phyloP scores from a whole-genome alignment of 2,797 vertebrate genomes.

The Karalla daura region DNA sequence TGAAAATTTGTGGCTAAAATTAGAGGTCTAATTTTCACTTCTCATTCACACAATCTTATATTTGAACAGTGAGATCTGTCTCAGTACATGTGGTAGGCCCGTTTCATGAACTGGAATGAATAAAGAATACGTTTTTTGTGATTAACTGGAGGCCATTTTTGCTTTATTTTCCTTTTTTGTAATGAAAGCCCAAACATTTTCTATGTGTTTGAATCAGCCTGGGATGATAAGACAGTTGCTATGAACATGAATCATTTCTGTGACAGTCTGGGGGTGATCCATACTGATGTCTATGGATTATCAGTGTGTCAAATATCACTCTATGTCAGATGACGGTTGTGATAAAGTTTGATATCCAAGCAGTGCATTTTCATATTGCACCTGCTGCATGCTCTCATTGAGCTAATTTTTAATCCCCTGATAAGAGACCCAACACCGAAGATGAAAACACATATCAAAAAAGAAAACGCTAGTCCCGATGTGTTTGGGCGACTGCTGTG shows the following conservation, averaged over 20 bases:
- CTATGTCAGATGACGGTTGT: background rate
- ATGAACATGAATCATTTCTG: background rate
- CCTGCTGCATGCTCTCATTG: background rate
- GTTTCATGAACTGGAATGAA: slow-evolving; percentile 7
- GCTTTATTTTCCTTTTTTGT: background rate
- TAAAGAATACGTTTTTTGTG: slow-evolving; percentile 13
- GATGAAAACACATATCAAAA: slow-evolving; percentile 7
- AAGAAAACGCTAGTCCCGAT: background rate
- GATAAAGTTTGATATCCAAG: background rate
- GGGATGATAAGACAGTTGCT: background rate
- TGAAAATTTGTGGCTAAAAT: too few relatives aligned
- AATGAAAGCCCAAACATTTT: background rate
- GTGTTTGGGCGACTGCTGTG: background rate
- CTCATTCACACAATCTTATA: background rate
- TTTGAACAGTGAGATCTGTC: slow-evolving; percentile 2
- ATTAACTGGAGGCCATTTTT: too few relatives aligned
- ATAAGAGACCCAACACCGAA: slow-evolving; percentile 3
- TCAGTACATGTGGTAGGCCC: background rate
- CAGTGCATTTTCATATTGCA: background rate
- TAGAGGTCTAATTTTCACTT: background rate
- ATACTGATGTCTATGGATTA: background rate
- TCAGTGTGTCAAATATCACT: background rate
- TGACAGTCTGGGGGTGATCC: background rate
- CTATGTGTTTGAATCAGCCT: background rate
- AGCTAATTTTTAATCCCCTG: background rate